Conservation (phyloP, 2,888 invertebrate genomes). For the Stenichneumon culpator region DNA sequence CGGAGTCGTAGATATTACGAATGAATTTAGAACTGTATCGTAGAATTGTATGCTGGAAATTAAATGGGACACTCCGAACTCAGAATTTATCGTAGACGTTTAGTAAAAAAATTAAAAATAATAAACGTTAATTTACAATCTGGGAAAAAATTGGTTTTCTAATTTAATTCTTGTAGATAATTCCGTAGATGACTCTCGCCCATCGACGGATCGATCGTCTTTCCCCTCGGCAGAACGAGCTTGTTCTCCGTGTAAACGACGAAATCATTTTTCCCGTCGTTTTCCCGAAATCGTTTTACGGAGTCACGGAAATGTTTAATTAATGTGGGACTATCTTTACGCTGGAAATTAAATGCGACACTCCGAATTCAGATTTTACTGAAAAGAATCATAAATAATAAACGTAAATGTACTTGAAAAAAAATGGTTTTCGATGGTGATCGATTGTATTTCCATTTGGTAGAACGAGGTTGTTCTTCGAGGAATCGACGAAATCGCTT, state of each 20-base stretch:
- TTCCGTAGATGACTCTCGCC: constrained; percentile 89
- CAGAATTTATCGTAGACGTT: constrained; percentile 20
- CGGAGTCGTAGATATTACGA: not conserved
- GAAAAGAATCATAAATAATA: no score
- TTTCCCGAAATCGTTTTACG: not conserved
- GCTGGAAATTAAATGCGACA: no score
- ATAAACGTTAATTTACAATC: constrained; percentile 56
- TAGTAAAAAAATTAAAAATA: constrained; percentile 49
- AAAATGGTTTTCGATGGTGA: no score
- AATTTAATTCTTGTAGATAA: constrained; percentile 84
- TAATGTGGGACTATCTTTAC: no score
- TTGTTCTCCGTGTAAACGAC: constrained; percentile 92
- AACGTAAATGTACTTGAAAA: no score
- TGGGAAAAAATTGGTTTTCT: constrained; percentile 13
- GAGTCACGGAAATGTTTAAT: not conserved
- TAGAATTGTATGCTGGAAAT: not conserved
- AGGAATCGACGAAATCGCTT: not conserved
- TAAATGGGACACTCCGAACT: not conserved
- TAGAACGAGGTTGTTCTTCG: no score
- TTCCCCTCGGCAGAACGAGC: constrained; percentile 90
- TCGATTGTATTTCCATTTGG: no score
- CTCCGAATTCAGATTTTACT: no score
- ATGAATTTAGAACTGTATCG: not conserved
- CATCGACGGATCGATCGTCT: constrained; percentile 90
- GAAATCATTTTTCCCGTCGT: constrained; percentile 86